Percentiles rank a stretch among this genome's conserved stretches.
Evolutionary conservation across 2,888 invertebrate species (phyloP).

Genomic region (Sinhomidia bicolor): DNA sequence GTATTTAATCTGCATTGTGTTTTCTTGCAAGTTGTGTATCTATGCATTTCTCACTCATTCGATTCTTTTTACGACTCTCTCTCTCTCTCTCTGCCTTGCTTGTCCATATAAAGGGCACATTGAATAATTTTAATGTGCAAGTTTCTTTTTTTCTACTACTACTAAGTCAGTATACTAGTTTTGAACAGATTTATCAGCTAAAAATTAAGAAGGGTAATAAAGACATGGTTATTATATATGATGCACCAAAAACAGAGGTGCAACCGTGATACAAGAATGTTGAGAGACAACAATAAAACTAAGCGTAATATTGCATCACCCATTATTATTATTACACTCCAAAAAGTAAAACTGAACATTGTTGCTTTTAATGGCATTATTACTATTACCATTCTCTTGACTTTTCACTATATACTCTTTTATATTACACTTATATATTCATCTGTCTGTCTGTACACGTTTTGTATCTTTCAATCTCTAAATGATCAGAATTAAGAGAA

Average conservation of each 20-base stretch:
- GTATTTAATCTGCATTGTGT: background rate
- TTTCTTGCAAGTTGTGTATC: too few species aligned
- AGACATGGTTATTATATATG: background rate
- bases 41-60: background rate
- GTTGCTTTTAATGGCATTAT: background rate
- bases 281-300: conserved; percentile 10
- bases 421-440: background rate
- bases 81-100: background rate
- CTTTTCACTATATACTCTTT: background rate
- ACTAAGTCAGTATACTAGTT: too few species aligned
- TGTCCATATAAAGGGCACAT: background rate
- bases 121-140: background rate
- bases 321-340: conserved; percentile 1
- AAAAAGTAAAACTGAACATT: background rate
- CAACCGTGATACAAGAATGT: background rate
- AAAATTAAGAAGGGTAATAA: conserved; percentile 58
- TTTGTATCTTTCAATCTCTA: background rate
- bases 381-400: background rate
- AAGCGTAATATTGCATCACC: conserved; percentile 18
- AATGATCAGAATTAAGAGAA: background rate
- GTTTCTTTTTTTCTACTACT: too few species aligned
- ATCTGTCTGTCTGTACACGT: background rate
- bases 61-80: background rate
- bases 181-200: conserved; percentile 31
- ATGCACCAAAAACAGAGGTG: conserved; percentile 28